Percentiles rank a stretch among this genome's conserved stretches.
Evolutionary conservation across 2,797 vertebrate species (phyloP).

Genomic region (Leuciscus waleckii): DNA sequence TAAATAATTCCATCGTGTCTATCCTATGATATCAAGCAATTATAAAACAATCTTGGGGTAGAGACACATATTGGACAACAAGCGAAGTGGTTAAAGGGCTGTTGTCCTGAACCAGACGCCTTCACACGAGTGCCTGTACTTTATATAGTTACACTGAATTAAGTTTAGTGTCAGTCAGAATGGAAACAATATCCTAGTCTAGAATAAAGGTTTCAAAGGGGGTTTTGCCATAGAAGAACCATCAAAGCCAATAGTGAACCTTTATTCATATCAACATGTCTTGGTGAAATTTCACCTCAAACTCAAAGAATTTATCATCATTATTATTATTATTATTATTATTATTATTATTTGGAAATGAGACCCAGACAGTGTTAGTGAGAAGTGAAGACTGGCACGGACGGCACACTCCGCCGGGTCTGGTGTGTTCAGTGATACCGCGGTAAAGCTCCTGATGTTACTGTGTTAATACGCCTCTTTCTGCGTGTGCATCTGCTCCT

Average conservation of each 20-base stretch:
- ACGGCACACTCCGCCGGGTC: not conserved
- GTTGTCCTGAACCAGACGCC: slow-evolving; percentile 42
- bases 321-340: not conserved
- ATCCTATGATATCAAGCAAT: slow-evolving; percentile 57
- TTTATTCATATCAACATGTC: not conserved
- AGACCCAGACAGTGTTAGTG: slow-evolving; percentile 3
- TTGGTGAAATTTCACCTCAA: not conserved
- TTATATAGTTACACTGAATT: not conserved
- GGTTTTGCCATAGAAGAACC: not conserved
- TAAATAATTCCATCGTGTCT: slow-evolving; percentile 68
- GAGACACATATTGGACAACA: slow-evolving; percentile 42
- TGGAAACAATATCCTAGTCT: not conserved
- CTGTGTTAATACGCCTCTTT: slow-evolving; percentile 77
- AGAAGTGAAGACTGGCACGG: not conserved
- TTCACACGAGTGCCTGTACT: not conserved
- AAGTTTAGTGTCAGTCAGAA: not conserved
- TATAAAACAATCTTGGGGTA: slow-evolving; percentile 65
- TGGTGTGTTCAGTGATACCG: not conserved
- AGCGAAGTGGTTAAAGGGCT: slow-evolving; percentile 44
- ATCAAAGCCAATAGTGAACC: not conserved
- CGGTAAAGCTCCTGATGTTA: not conserved
- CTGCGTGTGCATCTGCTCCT: slow-evolving; percentile 83
- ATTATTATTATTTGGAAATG: not conserved
- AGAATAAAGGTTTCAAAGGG: not conserved
- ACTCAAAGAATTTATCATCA: not conserved